Evolutionary conservation across 2,113 vertebrate species (phyloP).

Genomic region (Cricetomys ansorgei): DNA sequence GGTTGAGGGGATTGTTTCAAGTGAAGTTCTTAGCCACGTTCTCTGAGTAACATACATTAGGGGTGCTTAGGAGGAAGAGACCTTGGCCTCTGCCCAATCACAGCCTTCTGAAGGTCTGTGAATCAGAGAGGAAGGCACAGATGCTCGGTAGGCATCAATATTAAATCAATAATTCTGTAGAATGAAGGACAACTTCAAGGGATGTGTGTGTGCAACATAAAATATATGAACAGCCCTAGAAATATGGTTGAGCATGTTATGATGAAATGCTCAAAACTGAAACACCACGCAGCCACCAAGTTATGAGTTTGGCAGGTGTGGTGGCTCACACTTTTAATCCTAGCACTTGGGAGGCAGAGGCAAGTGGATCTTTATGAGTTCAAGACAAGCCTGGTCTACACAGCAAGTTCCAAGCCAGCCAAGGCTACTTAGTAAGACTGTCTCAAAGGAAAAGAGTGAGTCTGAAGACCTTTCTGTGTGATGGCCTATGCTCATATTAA

Average conservation of each 20-base stretch:
- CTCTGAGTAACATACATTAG: neutral
- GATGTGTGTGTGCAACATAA: neutral
- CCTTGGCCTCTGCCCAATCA: neutral
- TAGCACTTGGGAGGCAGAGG: neutral
- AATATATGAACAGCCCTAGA: neutral
- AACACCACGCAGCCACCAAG: neutral
- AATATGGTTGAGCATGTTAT: neutral
- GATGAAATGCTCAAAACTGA: neutral
- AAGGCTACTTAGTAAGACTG: neutral
- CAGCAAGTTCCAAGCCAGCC: neutral
- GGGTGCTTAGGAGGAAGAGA: neutral
- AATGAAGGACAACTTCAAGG: neutral
- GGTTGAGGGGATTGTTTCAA: neutral
- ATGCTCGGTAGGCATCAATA: neutral
- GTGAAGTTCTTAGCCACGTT: neutral
- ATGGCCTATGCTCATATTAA: neutral
- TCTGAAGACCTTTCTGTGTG: neutral
- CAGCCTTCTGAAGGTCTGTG: neutral
- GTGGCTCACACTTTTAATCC: neutral
- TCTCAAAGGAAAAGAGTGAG: neutral
- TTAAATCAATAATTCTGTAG: neutral
- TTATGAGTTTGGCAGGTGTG: neutral
- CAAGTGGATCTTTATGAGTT: neutral
- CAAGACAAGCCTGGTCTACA: neutral
- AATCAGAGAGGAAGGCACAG: neutral